Conservation (phyloP, 2,888 invertebrate genomes). For the Cephus pygmeus region DNA sequence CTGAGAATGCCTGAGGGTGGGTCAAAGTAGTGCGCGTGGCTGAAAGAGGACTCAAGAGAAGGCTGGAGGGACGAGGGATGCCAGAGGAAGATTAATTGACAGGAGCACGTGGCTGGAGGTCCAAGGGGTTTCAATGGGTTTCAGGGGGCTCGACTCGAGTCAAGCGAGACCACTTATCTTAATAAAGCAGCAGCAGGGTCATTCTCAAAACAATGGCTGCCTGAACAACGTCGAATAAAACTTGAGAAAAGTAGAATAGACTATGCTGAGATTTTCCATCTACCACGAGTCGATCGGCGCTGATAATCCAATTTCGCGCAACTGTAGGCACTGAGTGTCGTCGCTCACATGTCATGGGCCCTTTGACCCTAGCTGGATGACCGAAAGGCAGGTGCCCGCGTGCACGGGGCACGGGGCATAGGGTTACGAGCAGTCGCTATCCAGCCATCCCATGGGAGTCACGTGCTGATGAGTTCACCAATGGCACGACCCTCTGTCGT, state of each 20-base stretch:
- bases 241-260: too few species aligned
- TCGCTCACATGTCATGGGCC: slow-evolving; percentile 25
- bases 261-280: background rate
- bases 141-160: slow-evolving; percentile 7
- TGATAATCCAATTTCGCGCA: slow-evolving; percentile 16
- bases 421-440: background rate
- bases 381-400: background rate
- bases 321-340: slow-evolving; percentile 12
- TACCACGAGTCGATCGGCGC: background rate
- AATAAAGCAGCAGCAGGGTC: slow-evolving; percentile 18
- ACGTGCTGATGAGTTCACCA: slow-evolving; percentile 25
- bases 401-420: background rate
- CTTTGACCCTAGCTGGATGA: slow-evolving; percentile 23
- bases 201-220: slow-evolving; percentile 18
- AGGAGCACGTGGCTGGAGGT: slow-evolving; percentile 14
- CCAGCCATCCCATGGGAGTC: slow-evolving; percentile 25
- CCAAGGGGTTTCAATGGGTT: background rate
- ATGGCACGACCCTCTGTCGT: slow-evolving; percentile 19
- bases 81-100: slow-evolving; percentile 29
- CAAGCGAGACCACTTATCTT: slow-evolving; percentile 23
- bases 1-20: too few species aligned
- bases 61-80: slow-evolving; percentile 5
- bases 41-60: background rate
- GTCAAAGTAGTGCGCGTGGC: too few species aligned
- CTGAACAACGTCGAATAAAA: too few species aligned